Base-by-base conservation (phyloP, 2,113 vertebrate genomes). In the Calonectris borealis region DNA sequence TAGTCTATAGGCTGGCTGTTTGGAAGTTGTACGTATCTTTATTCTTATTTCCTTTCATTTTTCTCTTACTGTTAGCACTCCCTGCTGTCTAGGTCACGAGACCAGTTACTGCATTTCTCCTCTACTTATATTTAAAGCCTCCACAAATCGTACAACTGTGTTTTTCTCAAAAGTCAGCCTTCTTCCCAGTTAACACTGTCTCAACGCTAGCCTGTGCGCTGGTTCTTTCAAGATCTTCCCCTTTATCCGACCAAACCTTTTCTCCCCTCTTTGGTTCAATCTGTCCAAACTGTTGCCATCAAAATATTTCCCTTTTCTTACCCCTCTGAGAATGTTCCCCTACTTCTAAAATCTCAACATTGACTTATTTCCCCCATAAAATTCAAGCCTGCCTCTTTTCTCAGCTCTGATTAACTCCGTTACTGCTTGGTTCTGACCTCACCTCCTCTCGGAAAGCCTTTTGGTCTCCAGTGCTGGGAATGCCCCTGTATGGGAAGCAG, bases 21-120 rank as follows among this genome's bases (percentile, higher is more conserved):
- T 51, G 76, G 29, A 78, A 68, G n/a, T 8, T 44, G 31, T 36
- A 38, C 12, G 1, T 68, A 27, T 42, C 79, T 51, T 88, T 77
- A 8, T n/a, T 71, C 75, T 62, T 58, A 42, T 0, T 24, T 93
- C 54, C 38, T 44, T 62, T 62, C 11, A 20, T 46, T 90, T 83
- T 93, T 51, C 75, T 88, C 83, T 84, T 93, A 68, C 76, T 52
- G 1, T 71, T 73, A 92, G 76, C 80, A 95, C 83, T 96, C 83
- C 44, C 86, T 93, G 76, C 57, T 93, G 80, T 88, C 61, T 78
- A 60, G 88, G 76, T 76, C 86, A 75, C 4, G 7, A 83, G 88
- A 46, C 36, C 88, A 75, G 48, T 65, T 71, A 32, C 72, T 88
- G 25, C 62, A 25, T 85, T 83, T 82, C 70, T 90, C 46, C 26